Evolutionary conservation across 2,113 vertebrate genomes (phyloP).

Genomic region (Phylloscopus trochiloides): DNA sequence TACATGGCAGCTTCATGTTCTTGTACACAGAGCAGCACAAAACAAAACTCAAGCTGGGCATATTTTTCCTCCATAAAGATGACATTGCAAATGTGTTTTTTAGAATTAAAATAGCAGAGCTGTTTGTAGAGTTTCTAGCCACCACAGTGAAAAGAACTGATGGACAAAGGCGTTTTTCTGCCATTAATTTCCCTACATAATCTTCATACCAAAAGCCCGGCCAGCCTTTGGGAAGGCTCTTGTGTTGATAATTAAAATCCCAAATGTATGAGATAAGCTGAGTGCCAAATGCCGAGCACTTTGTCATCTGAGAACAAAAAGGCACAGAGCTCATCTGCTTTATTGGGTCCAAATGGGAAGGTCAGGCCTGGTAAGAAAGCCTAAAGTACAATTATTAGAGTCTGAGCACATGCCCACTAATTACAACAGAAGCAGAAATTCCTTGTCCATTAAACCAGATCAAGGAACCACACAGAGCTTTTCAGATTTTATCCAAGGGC

Average conservation of each 20-base stretch:
- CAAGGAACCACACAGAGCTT: not conserved
- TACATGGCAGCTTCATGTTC: not conserved
- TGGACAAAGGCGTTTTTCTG: not conserved
- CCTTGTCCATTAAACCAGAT: not conserved
- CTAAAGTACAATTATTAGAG: not conserved
- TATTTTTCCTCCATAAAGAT: not conserved
- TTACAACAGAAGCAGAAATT: not conserved
- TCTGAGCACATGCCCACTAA: not conserved
- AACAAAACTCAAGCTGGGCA: not conserved
- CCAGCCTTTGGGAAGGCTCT: not conserved
- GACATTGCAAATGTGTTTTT: not conserved
- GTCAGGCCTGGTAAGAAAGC: not conserved
- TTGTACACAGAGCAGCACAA: not conserved
- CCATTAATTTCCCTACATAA: not conserved
- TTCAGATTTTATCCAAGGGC: not conserved
- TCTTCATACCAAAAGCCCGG: not conserved
- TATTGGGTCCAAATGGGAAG: not conserved
- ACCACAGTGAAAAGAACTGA: not conserved
- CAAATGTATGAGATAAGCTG: not conserved
- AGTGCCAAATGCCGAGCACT: not conserved
- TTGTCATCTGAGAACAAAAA: not conserved
- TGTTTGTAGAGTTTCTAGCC: not conserved
- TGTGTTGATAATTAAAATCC: slow-evolving; percentile 20
- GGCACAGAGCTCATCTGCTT: not conserved
- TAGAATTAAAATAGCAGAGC: not conserved